These are phyloP conservation scores for Machimus rusticus DNA, from an alignment of 2,888 invertebrate genomes.

Conservation along the genomic window DNA sequence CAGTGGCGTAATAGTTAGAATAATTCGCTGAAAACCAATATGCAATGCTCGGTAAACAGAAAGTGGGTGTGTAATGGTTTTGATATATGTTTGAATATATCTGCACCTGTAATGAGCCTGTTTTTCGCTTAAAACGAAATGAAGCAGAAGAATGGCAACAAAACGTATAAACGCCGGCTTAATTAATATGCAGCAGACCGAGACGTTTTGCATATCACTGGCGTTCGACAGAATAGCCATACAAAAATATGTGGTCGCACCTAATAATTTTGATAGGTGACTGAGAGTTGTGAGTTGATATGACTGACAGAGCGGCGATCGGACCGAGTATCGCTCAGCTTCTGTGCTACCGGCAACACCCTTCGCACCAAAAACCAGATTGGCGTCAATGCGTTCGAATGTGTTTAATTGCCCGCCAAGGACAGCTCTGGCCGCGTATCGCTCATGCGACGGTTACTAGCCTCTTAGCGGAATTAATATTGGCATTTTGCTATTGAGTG, in stretches of 20 bases:
- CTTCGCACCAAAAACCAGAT: slow-evolving; percentile 19
- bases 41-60: background rate
- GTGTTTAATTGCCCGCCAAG: slow-evolving; percentile 7
- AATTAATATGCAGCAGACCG: slow-evolving; percentile 7
- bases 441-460: background rate
- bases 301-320: background rate
- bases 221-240: background rate
- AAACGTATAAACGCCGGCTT: background rate
- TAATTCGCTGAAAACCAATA: background rate
- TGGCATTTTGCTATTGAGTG: background rate
- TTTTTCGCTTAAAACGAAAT: background rate
- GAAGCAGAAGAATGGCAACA: background rate
- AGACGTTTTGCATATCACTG: slow-evolving; percentile 10
- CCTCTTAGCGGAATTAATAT: background rate
- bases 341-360: background rate
- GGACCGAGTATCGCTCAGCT: background rate
- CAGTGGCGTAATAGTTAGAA: background rate
- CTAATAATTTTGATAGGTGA: slow-evolving; percentile 22
- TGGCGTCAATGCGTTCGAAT: background rate
- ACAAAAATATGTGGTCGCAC: slow-evolving; percentile 13
- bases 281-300: background rate
- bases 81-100: background rate
- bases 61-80: background rate
- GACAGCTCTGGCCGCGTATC: background rate
- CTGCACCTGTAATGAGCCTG: background rate